These are phyloP conservation scores for Heliornis fulica DNA, from an alignment of 2,113 vertebrate genomes.

Conservation along the genomic window DNA sequence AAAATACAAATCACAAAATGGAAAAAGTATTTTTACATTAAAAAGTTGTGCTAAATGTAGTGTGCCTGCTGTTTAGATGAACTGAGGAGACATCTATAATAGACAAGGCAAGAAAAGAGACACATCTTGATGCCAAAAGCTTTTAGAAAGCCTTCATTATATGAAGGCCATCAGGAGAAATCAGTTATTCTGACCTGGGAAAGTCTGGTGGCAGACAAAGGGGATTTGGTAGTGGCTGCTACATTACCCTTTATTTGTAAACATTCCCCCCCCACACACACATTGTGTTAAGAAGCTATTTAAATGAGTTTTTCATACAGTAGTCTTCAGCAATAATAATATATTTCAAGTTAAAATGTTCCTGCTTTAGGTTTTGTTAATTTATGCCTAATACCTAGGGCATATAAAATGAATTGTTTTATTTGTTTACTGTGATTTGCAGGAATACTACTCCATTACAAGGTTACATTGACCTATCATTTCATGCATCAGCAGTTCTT, in stretches of 20 bases:
- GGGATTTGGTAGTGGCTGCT: background rate
- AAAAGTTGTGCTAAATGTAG: background rate
- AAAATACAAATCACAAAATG: background rate
- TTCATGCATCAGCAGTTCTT: conserved; percentile 58
- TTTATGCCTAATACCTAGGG: background rate
- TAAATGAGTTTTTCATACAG: background rate
- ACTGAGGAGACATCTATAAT: background rate
- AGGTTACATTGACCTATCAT: conserved; percentile 47
- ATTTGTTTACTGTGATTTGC: conserved; percentile 50
- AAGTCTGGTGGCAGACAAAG: background rate
- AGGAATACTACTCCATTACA: background rate
- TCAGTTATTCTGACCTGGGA: background rate
- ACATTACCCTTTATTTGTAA: background rate
- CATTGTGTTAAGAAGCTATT: background rate
- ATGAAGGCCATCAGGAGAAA: background rate
- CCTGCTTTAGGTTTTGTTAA: background rate
- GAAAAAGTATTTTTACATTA: background rate
- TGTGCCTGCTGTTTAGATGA: background rate
- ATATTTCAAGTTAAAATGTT: background rate
- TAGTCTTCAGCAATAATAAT: background rate
- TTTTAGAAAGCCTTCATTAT: conserved; percentile 4
- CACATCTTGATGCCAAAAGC: background rate
- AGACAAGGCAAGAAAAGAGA: background rate
- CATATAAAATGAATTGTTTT: background rate
- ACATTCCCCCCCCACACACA: background rate